Evolutionary conservation across 2,797 vertebrate species (phyloP).

Genomic region (Miichthys miiuy): DNA sequence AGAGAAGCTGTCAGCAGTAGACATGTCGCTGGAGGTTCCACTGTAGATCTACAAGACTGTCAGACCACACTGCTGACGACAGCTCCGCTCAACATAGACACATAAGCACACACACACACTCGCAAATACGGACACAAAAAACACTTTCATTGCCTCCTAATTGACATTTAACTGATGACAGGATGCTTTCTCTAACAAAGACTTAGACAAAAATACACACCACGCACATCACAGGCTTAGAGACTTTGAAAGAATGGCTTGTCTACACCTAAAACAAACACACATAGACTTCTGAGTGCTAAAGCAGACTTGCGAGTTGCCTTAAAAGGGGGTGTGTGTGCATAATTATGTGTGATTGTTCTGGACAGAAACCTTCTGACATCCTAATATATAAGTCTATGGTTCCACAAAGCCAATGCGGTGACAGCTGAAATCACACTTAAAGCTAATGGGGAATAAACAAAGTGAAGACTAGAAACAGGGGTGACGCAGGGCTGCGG

Average conservation of each 20-base stretch:
- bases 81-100: constrained; percentile 53
- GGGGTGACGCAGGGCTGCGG: background rate
- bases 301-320: constrained; percentile 45
- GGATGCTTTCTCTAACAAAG: constrained; percentile 67
- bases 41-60: constrained; percentile 78
- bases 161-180: constrained; percentile 79
- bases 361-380: constrained; percentile 64
- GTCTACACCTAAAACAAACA: constrained; percentile 66
- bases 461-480: constrained; percentile 29
- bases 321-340: constrained; percentile 33
- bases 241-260: constrained; percentile 61
- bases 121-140: constrained; percentile 46
- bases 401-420: constrained; percentile 25
- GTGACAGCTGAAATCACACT: constrained; percentile 50
- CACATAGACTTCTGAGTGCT: constrained; percentile 39
- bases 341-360: constrained; percentile 57
- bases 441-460: constrained; percentile 49
- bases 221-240: constrained; percentile 47
- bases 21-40: constrained; percentile 72
- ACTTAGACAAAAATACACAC: constrained; percentile 66
- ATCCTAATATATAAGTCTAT: constrained; percentile 47
- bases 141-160: constrained; percentile 70
- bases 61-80: constrained; percentile 74
- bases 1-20: constrained; percentile 81
- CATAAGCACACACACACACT: constrained; percentile 23